Base-by-base conservation (phyloP, 2,113 vertebrate genomes). In the Upupa epops region DNA sequence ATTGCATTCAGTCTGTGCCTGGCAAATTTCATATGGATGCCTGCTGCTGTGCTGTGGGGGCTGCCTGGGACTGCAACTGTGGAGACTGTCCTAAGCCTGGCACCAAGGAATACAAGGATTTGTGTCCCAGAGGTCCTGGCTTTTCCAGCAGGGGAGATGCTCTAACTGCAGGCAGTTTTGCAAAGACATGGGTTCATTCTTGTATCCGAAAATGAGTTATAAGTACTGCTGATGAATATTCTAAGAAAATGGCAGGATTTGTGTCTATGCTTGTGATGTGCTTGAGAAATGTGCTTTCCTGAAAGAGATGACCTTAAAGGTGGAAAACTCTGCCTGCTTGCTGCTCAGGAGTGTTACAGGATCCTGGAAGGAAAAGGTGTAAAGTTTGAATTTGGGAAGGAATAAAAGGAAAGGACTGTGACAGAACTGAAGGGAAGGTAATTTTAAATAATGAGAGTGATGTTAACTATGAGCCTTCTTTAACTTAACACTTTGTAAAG, bases 41-140 rank as follows among this genome's bases (percentile, higher is more conserved):
- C 34, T 98, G 98, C 89, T 98, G 98, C 92, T 98, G 98, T 54
- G 96, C 97, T 6, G 91, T 98, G 56, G 98, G 98, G 3, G 95
- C 96, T 8, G 98, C 97, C 77, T 98, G 98, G 98, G 98, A 98
- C 63, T 93, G 91, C 0, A 78, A 96, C 55, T 98, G 98, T 4
- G 95, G 97, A 46, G 96, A 96, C 37, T 98, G 98, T 83, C 98
- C 98, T 9, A 61, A 77, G 17, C 93, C 96, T 45, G 97, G 95
- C 32, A 95, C 91, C 36, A 69, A 87, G 21, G 88, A 97, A 3
- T 98, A 97, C 77, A 89, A 94, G 7, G 48, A 74, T 21, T 72
- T 98, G 12, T 98, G 98, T 61, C 98, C 98, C 22, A 95, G 97
- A 77, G 98, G 98, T 37, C 97, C 96, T 8, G 98, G 98, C 28